These are phyloP conservation scores for Dilophus febrilis DNA, from an alignment of 2,888 invertebrate species.

Conservation along the genomic window DNA sequence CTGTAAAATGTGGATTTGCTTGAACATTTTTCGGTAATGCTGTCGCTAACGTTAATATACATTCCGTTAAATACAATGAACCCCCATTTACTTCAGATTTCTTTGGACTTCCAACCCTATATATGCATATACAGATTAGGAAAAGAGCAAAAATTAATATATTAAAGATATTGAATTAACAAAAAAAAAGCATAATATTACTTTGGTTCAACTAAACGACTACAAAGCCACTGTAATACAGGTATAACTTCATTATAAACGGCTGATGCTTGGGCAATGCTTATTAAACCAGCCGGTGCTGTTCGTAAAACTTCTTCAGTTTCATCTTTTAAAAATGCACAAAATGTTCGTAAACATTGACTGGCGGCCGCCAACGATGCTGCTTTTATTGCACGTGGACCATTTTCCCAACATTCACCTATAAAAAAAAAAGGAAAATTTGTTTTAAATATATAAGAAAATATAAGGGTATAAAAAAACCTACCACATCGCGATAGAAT, in stretches of 20 bases:
- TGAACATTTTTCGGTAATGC: slow-evolving; percentile 69
- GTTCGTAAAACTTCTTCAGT: slow-evolving; percentile 36
- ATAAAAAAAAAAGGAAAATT: background rate
- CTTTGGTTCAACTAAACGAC: slow-evolving; percentile 67
- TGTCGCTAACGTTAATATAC: slow-evolving; percentile 66
- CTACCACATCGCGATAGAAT: slow-evolving; percentile 61
- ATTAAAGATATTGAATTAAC: background rate
- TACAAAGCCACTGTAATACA: slow-evolving; percentile 75
- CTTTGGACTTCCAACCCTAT: slow-evolving; percentile 23
- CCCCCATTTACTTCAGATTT: slow-evolving; percentile 24
- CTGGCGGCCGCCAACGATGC: slow-evolving; percentile 82
- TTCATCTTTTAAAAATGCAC: slow-evolving; percentile 50
- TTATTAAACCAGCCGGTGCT: slow-evolving; percentile 35
- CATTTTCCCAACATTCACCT: slow-evolving; percentile 56
- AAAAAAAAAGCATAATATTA: slow-evolving; percentile 33
- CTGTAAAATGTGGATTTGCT: slow-evolving; percentile 69
- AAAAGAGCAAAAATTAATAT: no score
- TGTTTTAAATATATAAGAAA: background rate
- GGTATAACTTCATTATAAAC: slow-evolving; percentile 83
- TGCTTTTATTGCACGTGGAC: slow-evolving; percentile 64
- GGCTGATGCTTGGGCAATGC: slow-evolving; percentile 47
- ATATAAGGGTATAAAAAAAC: background rate
- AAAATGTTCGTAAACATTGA: slow-evolving; percentile 73
- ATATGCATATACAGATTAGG: no score
- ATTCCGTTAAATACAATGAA: slow-evolving; percentile 68